Evolutionary conservation across 2,113 vertebrate genomes (phyloP), one percentile per base, ranked within the genome.

Genomic region (Vireo altiloquus): DNA sequence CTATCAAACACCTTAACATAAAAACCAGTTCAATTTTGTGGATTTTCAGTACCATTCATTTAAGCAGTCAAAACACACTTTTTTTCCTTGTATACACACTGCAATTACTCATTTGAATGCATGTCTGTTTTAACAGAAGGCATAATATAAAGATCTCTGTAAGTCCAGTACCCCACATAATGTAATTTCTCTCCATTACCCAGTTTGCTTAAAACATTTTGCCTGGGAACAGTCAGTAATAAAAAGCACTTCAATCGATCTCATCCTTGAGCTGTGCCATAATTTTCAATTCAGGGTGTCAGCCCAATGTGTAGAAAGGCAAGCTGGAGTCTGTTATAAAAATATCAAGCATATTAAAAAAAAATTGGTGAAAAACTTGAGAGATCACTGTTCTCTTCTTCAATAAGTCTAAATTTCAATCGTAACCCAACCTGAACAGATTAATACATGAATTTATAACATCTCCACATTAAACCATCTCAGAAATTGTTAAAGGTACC

Each of bases 201-300:
- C 87, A 94, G 95, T 96, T 97, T 97, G 83, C 88, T 94, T 76
- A 87, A 96, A 94, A 76, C 92, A 96, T 96, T 97, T 97, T 95
- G 87, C 53, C 89, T 90, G 69, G 91, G 85, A 68, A 90, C 33
- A 84, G 60, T 87, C 88, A 89, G 91, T 95, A 97, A 96, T 95
- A 81, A 95, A 97, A 97, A 97, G 60, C 74, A 91, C 72, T 96
- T 96, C 76, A 92, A 96, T 91, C 50, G 47, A 70, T 96, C 90
- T 96, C 83, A 53, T 91, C 90, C 47, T 52, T 90, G 66, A 97
- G 95, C 81, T 82, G 47, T 65, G 94, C 72, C 59, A 71, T 93
- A 90, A 94, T 89, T 97, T 96, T 91, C 81, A 93, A 90, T 96
- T 94, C 78, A 65, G 79, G 65, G 89, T 42, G 82, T 94, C 82